Base-by-base conservation (phyloP, 2,888 invertebrate genomes). In the Bombyx huttoni region DNA sequence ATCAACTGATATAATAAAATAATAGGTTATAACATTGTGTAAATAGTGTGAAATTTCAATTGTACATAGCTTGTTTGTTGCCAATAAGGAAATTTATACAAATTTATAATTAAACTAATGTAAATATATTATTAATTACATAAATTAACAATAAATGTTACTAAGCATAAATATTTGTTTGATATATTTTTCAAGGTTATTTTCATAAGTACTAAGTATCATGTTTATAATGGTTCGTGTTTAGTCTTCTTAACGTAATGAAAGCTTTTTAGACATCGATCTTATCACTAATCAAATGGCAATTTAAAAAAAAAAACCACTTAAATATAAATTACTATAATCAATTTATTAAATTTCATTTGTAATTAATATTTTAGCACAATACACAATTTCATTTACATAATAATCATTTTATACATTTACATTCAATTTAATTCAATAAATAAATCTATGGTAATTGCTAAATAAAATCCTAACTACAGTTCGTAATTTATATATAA, bases 291-390 rank as follows among this genome's bases (percentile, higher is more conserved):
- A 24, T 1, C 40, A 40, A 8, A 10, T 10, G 12, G 7, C 8
- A 40, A n/a, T n/a, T n/a, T n/a, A n/a, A 40, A 10, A 5, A 40
- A 40, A 40, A 12, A 40, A 10, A 40, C 12, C 7, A 40, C 2
- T 3, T 10, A 5, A 8, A 5, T 40, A 10, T 40, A 10, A 40
- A 40, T 40, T 12, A 40, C 9, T 40, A 59, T 60, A 40, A 10
- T 40, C 40, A 40, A 40, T 40, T 40, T 40, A 40, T 40, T 53
- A 55, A 52, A 51, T 47, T 49, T 45, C 52, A 58, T 52, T 53
- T 59, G 47, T 54, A 45, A 52, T 55, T 51, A 55, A 59, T 46
- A 48, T 55, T 52, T 54, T 57, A 55, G 57, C 53, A 57, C 12
- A 10, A 34, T 49, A 34, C 40, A 35, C 34, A 49, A 46, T 51